A percentile compares a stretch with the other conserved stretches of the same genome.
phyloP scores from a whole-genome alignment of 2,113 vertebrate genomes.

The Pedetes capensis region DNA sequence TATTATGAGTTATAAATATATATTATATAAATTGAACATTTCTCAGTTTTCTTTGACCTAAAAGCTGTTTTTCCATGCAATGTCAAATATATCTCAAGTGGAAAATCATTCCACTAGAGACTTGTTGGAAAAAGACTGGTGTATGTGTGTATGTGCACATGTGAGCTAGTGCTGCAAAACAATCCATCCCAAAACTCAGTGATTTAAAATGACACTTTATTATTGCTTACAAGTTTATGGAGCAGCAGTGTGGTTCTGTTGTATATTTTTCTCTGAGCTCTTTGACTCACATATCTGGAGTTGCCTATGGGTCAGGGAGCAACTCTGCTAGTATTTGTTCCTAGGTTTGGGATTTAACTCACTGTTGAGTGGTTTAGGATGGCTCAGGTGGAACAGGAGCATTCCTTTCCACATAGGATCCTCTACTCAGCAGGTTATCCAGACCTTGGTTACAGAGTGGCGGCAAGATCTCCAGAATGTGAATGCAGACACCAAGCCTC shows the following conservation, averaged over 20 bases:
- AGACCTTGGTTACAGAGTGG: background rate
- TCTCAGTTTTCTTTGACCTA: background rate
- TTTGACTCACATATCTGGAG: too few relatives aligned
- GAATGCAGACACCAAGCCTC: background rate
- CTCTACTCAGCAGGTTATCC: background rate
- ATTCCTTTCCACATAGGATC: background rate
- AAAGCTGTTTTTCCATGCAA: background rate
- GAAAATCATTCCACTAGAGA: background rate
- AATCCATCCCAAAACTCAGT: background rate
- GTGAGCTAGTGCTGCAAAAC: background rate
- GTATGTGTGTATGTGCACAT: accelerated
- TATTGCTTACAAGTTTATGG: too few relatives aligned
- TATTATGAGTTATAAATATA: background rate
- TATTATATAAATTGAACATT: background rate
- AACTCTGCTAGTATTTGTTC: background rate
- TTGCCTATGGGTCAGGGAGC: too few relatives aligned
- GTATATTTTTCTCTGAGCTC: background rate
- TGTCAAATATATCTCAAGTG: background rate
- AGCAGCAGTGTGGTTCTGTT: background rate
- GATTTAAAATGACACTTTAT: background rate
- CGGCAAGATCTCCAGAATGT: too few relatives aligned
- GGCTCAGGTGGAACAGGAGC: background rate
- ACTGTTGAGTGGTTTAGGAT: background rate
- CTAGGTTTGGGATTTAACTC: background rate
- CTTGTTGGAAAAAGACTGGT: background rate